Conservation (phyloP, 2,797 vertebrate species). For the Esox lucius region DNA sequence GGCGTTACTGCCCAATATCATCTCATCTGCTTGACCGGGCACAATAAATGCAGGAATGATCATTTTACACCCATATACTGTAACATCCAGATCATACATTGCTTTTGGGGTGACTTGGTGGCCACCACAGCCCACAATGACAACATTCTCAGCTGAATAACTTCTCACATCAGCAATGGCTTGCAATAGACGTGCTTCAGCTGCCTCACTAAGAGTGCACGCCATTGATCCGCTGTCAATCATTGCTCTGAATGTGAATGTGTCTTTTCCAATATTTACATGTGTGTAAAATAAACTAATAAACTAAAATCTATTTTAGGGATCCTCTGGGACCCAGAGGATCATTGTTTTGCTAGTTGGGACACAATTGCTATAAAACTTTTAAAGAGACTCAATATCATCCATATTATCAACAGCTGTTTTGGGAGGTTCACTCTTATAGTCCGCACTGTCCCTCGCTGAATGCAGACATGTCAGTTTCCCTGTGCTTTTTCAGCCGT, state of each 20-base stretch:
- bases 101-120: slow-evolving; percentile 12
- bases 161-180: not conserved
- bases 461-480: slow-evolving; percentile 39
- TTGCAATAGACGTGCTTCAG: slow-evolving; percentile 3
- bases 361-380: not conserved
- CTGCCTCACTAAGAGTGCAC: slow-evolving; percentile 24
- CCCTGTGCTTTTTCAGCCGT: too few species aligned
- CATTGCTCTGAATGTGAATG: slow-evolving; percentile 12
- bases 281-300: slow-evolving; percentile 26
- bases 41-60: slow-evolving; percentile 21
- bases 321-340: slow-evolving; percentile 14
- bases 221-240: slow-evolving; percentile 31
- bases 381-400: slow-evolving; percentile 18
- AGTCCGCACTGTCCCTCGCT: slow-evolving; percentile 44
- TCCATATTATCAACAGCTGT: not conserved
- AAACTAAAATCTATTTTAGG: not conserved
- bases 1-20: slow-evolving; percentile 7
- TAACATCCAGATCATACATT: slow-evolving; percentile 11
- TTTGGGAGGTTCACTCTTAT: slow-evolving; percentile 18
- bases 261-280: slow-evolving; percentile 3
- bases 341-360: slow-evolving; percentile 4
- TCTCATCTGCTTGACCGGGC: slow-evolving; percentile 21
- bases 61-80: slow-evolving; percentile 20
- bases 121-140: slow-evolving; percentile 26
- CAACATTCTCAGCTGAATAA: not conserved